A percentile compares a stretch with the other conserved stretches of the same genome.
Evolutionary conservation across 2,113 vertebrate species (phyloP).

Genomic region (Miniopterus natalensis): DNA sequence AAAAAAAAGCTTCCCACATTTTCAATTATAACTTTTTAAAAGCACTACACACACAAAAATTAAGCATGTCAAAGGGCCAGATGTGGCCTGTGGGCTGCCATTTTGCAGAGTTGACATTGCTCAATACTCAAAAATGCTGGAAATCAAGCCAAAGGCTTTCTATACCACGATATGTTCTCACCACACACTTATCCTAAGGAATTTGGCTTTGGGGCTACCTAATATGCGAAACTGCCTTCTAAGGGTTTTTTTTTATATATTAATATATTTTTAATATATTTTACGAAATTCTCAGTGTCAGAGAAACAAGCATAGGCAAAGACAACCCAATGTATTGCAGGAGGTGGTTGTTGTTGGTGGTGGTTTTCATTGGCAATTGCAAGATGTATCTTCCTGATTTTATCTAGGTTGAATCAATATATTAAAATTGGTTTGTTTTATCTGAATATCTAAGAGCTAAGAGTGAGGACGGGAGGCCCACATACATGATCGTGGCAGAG

Average conservation of each 20-base stretch:
- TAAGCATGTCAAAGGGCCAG: not conserved
- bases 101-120: not conserved
- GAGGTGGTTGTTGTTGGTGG: not conserved
- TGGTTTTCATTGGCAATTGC: not conserved
- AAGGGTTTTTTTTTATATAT: not conserved
- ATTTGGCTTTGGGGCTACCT: not conserved
- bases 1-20: not conserved
- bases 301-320: not conserved
- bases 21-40: conserved; percentile 40
- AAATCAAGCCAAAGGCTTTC: not conserved
- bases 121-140: not conserved
- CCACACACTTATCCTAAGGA: not conserved
- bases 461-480: not conserved
- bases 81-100: not conserved
- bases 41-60: not conserved
- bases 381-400: not conserved
- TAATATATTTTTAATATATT: not conserved
- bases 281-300: not conserved
- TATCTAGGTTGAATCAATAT: conserved; percentile 9
- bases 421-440: conserved; percentile 38
- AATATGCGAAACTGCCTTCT: not conserved
- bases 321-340: not conserved
- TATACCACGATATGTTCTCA: not conserved
- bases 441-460: not conserved
- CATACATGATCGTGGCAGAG: not conserved